These are phyloP conservation scores for Nematostella vectensis DNA, from an alignment of 92 coral and sea anemone genomes.

Conservation along the genomic window DNA sequence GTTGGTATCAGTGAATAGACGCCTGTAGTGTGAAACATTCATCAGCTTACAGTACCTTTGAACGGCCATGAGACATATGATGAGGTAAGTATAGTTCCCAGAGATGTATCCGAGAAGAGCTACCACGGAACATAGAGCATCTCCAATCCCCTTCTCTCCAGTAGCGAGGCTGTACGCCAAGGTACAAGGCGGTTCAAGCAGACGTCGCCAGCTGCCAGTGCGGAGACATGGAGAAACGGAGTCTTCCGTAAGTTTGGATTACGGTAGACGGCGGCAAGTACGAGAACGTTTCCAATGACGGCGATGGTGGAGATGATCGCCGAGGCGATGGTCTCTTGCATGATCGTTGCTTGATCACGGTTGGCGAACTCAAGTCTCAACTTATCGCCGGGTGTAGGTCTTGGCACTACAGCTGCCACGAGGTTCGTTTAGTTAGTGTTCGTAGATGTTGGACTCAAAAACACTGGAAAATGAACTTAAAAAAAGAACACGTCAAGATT, in stretches of 20 bases:
- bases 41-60: not conserved
- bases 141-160: not conserved
- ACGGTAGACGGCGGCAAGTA: not conserved
- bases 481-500: no score
- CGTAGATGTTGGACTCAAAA: no score
- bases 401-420: no score
- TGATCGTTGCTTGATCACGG: not conserved
- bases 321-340: not conserved
- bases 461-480: no score
- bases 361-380: not conserved
- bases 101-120: not conserved
- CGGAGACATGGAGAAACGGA: not conserved
- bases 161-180: not conserved
- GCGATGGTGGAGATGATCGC: not conserved
- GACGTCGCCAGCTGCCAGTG: not conserved
- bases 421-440: no score
- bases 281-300: not conserved
- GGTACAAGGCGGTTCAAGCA: not conserved
- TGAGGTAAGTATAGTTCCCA: not conserved
- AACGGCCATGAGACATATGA: not conserved
- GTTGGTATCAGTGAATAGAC: not conserved
- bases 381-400: no score
- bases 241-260: not conserved
- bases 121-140: not conserved
- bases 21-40: not conserved